These are phyloP conservation scores for Nematolebias whitei DNA, from an alignment of 2,113 vertebrate genomes.

Conservation along the genomic window DNA sequence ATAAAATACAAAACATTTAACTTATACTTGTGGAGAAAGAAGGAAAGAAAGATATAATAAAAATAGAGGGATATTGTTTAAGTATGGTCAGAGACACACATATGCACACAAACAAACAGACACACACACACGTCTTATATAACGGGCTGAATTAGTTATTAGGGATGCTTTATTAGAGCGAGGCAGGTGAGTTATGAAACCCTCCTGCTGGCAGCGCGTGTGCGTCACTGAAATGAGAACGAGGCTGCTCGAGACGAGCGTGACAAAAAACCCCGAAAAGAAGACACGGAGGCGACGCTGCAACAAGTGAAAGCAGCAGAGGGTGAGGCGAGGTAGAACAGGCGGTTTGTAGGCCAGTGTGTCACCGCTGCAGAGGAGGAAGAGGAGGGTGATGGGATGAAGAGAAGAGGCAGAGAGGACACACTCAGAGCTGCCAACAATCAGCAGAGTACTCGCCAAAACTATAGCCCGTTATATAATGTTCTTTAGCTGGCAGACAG, in stretches of 20 bases:
- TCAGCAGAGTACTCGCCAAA: constrained; percentile 4
- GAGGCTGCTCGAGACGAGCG: not conserved
- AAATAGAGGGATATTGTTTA: too few relatives aligned
- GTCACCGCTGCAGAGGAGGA: constrained; percentile 56
- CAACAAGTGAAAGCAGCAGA: constrained; percentile 4
- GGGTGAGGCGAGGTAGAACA: constrained; percentile 31
- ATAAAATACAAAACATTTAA: too few relatives aligned
- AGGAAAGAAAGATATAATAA: too few relatives aligned
- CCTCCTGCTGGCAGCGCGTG: constrained; percentile 11
- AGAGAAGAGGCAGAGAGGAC: constrained; percentile 10
- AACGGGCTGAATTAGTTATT: constrained; percentile 57
- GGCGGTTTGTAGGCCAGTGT: constrained; percentile 72
- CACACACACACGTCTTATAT: constrained; percentile 35
- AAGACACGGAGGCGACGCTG: not conserved
- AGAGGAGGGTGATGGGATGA: constrained; percentile 15
- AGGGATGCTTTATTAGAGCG: constrained; percentile 51
- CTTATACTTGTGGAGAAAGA: too few relatives aligned
- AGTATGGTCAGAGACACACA: not conserved
- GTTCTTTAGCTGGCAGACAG: not conserved
- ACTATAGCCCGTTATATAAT: constrained; percentile 38
- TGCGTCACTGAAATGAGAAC: constrained; percentile 5
- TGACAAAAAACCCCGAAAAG: too few relatives aligned
- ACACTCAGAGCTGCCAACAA: not conserved
- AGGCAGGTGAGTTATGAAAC: constrained; percentile 65
- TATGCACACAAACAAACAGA: not conserved